phyloP scores from a whole-genome alignment of 2,113 vertebrate genomes.

The Athene cunicularia region DNA sequence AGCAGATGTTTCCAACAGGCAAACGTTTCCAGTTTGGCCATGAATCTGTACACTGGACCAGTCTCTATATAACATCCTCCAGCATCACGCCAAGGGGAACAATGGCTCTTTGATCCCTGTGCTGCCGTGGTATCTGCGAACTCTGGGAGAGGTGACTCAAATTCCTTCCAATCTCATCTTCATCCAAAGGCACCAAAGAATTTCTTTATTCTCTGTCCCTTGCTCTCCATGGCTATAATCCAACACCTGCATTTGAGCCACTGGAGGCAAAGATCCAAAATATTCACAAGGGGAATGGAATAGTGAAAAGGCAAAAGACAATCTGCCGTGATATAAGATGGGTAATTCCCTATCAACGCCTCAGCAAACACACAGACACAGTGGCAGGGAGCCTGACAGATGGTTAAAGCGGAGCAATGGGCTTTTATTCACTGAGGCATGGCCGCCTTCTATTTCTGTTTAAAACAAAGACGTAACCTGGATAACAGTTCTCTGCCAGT shows the following conservation, averaged over 20 bases:
- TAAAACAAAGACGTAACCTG: not conserved
- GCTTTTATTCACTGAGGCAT: not conserved
- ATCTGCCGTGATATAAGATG: not conserved
- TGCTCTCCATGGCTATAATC: not conserved
- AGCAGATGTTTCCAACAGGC: conserved; percentile 12
- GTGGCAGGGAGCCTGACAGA: conserved; percentile 36
- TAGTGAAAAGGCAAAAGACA: not conserved
- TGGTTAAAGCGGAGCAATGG: not conserved
- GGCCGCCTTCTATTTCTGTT: not conserved
- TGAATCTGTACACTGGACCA: not conserved
- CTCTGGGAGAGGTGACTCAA: not conserved
- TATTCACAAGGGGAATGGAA: not conserved
- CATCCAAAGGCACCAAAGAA: not conserved
- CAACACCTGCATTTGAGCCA: not conserved
- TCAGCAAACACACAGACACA: conserved; percentile 13
- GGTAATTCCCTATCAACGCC: not conserved
- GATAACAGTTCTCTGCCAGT: not conserved
- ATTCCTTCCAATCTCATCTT: not conserved
- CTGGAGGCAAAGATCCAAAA: conserved; percentile 14
- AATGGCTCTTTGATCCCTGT: not conserved
- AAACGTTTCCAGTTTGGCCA: not conserved
- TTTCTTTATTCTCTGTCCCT: not conserved
- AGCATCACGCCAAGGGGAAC: not conserved
- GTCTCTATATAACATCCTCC: not conserved
- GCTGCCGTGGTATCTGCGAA: not conserved